Conservation (phyloP, 2,113 vertebrate species). For the Haemorhous mexicanus region DNA sequence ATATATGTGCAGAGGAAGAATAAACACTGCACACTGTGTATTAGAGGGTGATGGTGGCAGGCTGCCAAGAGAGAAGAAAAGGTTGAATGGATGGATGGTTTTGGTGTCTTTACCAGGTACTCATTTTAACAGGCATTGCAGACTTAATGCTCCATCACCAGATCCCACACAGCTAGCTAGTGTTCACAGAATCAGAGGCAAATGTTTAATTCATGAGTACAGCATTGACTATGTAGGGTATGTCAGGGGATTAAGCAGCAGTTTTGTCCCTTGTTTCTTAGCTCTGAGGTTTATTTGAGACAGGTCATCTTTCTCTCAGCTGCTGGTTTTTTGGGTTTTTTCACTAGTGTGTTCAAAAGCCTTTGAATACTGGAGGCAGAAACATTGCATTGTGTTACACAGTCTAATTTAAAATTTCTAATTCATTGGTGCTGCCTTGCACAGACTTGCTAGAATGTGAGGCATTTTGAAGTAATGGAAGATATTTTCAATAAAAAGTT, state of each 20-base stretch:
- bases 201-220: slow-evolving; percentile 34
- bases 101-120: not conserved
- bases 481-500: not conserved
- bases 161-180: not conserved
- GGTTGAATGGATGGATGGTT: not conserved
- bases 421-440: not conserved
- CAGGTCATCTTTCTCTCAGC: not conserved
- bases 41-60: not conserved
- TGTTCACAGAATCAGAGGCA: not conserved
- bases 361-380: not conserved
- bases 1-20: not conserved
- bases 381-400: not conserved
- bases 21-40: not conserved
- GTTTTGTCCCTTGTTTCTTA: slow-evolving; percentile 6
- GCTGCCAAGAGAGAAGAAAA: not conserved
- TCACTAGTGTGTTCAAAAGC: not conserved
- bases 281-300: not conserved
- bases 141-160: not conserved
- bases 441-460: not conserved
- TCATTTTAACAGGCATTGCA: not conserved
- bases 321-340: not conserved
- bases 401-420: not conserved
- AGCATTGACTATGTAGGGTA: not conserved
- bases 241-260: not conserved
- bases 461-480: not conserved